Evolutionary conservation across 2,888 invertebrate species (phyloP).

Genomic region (Tanypteryx hageni): DNA sequence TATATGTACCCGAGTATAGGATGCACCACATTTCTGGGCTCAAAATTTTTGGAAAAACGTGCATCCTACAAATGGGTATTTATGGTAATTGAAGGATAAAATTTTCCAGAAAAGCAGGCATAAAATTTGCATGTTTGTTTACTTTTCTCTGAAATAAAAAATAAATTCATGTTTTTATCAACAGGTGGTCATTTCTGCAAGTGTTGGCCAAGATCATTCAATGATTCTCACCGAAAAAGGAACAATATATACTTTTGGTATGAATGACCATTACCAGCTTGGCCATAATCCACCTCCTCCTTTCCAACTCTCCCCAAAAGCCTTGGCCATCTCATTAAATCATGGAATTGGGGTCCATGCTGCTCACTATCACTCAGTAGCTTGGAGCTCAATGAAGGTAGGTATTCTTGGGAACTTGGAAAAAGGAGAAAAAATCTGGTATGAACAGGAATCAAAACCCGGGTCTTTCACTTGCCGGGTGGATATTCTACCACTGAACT

Average conservation of each 20-base stretch:
- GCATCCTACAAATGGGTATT: too few relatives aligned
- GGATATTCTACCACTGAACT: too few relatives aligned
- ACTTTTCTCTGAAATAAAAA: slow-evolving; percentile 68
- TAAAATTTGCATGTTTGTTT: too few relatives aligned
- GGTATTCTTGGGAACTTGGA: slow-evolving; percentile 51
- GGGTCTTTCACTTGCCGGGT: too few relatives aligned
- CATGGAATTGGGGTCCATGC: slow-evolving; percentile 73
- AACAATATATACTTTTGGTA: slow-evolving; percentile 81
- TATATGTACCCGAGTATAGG: too few relatives aligned
- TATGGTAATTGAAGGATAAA: background rate
- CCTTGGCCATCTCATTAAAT: slow-evolving; percentile 73
- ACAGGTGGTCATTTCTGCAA: slow-evolving; percentile 76
- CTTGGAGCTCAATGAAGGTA: slow-evolving; percentile 69
- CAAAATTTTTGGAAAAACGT: too few relatives aligned
- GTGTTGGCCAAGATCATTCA: slow-evolving; percentile 82
- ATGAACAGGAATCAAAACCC: too few relatives aligned
- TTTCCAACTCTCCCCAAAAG: slow-evolving; percentile 75
- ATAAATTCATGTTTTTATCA: background rate
- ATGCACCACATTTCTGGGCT: too few relatives aligned
- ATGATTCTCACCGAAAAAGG: slow-evolving; percentile 81
- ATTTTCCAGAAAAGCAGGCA: background rate
- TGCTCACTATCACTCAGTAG: slow-evolving; percentile 83
- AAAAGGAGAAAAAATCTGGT: too few relatives aligned
- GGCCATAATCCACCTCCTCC: slow-evolving; percentile 79
- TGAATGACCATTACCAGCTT: slow-evolving; percentile 82